A percentile compares a stretch with the other conserved stretches of the same genome.
These are phyloP conservation scores for Dinoponera quadriceps DNA, from an alignment of 1,140 invertebrate species.

Conservation along the genomic window DNA sequence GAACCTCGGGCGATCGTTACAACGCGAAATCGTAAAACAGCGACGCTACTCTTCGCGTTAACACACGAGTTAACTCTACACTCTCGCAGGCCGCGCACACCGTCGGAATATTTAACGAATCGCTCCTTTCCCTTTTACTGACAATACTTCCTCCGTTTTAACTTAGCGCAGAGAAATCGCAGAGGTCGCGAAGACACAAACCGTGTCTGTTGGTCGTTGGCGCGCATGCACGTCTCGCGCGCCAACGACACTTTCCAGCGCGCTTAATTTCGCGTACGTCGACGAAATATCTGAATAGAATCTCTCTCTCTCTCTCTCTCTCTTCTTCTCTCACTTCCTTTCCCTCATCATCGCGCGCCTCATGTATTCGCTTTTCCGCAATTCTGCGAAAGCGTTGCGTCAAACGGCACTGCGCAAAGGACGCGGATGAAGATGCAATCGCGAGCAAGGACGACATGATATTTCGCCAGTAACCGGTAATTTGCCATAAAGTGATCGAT, in stretches of 20 bases:
- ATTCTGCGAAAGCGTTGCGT: not conserved
- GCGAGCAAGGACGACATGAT: not conserved
- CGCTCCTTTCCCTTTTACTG: constrained; percentile 66
- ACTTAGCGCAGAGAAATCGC: constrained; percentile 66
- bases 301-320: not conserved
- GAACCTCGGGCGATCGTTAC: constrained; percentile 5
- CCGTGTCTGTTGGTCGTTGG: constrained; percentile 1
- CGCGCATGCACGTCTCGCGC: not conserved
- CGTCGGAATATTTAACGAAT: constrained; percentile 36
- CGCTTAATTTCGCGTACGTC: constrained; percentile 68
- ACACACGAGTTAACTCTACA: constrained; percentile 1
- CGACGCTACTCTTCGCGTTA: not conserved
- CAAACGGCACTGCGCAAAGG: not conserved
- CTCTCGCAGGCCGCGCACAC: not conserved
- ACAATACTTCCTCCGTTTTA: constrained; percentile 44
- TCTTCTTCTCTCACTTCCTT: not conserved
- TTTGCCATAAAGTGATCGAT: no score
- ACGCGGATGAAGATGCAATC: not conserved
- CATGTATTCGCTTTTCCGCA: not conserved
- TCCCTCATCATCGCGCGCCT: not conserved
- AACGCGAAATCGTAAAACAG: constrained; percentile 13
- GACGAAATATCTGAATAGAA: constrained; percentile 57
- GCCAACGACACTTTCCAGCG: constrained; percentile 41
- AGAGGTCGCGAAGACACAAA: constrained; percentile 54
- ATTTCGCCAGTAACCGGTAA: no score